Percentiles rank a stretch among this genome's conserved stretches.
Evolutionary conservation across 2,888 invertebrate genomes (phyloP).

Genomic region (Blera fallax): DNA sequence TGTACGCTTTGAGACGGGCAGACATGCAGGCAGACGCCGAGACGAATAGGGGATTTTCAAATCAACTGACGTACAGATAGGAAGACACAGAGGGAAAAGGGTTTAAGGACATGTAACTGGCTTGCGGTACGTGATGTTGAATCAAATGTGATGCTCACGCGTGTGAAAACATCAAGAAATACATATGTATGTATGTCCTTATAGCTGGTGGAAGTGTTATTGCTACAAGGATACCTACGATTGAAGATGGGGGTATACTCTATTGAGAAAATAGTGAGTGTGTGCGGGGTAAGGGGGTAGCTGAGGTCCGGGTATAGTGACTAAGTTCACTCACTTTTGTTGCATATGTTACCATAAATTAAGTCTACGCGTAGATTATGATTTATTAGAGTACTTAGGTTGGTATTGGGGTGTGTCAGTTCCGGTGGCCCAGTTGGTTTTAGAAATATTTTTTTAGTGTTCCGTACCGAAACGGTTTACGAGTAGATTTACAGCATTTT

Average conservation of each 20-base stretch:
- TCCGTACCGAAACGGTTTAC: no score
- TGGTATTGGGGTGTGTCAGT: not conserved
- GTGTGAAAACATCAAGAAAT: conserved; percentile 80
- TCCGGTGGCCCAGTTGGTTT: not conserved
- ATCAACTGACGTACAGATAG: conserved; percentile 33
- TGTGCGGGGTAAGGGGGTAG: conserved; percentile 1
- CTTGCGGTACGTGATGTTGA: conserved; percentile 80
- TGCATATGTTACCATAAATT: conserved; percentile 66
- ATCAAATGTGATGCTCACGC: conserved; percentile 82
- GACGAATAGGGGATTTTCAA: conserved; percentile 60
- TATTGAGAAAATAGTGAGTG: conserved; percentile 51
- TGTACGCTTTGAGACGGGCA: conserved; percentile 28
- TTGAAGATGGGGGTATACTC: conserved; percentile 41
- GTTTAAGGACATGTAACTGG: conserved; percentile 71
- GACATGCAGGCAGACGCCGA: conserved; percentile 70
- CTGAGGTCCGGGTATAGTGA: conserved; percentile 7
- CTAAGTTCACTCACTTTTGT: conserved; percentile 58
- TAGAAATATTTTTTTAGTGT: no score
- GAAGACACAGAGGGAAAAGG: conserved; percentile 44
- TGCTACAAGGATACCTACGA: conserved; percentile 3
- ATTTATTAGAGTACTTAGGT: conserved; percentile 41
- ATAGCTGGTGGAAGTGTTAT: conserved; percentile 34
- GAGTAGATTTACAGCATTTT: no score
- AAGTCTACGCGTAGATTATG: conserved; percentile 47
- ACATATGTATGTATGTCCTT: conserved; percentile 30